Conservation (phyloP, 2,797 vertebrate species). For the Chloroceryle inda region DNA sequence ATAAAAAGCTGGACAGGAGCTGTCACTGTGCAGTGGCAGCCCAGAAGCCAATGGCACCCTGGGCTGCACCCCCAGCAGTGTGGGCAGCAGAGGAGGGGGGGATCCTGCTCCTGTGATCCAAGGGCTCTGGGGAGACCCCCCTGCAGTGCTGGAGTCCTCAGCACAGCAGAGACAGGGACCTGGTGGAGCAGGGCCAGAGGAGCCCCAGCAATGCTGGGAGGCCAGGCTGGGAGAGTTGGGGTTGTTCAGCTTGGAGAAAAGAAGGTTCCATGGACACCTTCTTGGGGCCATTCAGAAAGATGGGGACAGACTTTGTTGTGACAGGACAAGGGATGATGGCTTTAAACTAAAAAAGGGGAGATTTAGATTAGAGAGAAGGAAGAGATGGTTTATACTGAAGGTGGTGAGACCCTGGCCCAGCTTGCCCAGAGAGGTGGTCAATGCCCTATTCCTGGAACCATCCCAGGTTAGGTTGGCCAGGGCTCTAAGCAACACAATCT, state of each 20-base stretch:
- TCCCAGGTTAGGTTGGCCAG: neutral
- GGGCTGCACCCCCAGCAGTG: no score
- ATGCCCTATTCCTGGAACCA: neutral
- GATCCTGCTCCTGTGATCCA: neutral
- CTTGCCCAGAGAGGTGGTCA: neutral
- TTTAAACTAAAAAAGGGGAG: neutral
- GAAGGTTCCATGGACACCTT: neutral
- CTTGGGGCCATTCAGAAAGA: neutral
- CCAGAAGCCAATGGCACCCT: neutral
- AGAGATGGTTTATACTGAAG: neutral
- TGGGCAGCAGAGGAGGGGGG: neutral
- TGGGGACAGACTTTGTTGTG: neutral
- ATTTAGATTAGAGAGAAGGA: neutral
- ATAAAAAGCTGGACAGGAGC: neutral
- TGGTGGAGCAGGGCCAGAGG: no score
- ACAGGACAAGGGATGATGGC: neutral
- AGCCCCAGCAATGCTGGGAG: neutral
- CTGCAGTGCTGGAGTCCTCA: neutral
- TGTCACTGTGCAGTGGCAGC: neutral
- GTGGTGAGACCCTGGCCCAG: neutral
- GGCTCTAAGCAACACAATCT: neutral
- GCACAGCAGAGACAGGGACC: no score
- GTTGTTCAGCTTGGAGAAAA: neutral
- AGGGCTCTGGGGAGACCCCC: neutral
- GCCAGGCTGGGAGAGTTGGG: neutral